Evolutionary conservation across 2,888 invertebrate species (phyloP).

Genomic region (Fragum fragum): DNA sequence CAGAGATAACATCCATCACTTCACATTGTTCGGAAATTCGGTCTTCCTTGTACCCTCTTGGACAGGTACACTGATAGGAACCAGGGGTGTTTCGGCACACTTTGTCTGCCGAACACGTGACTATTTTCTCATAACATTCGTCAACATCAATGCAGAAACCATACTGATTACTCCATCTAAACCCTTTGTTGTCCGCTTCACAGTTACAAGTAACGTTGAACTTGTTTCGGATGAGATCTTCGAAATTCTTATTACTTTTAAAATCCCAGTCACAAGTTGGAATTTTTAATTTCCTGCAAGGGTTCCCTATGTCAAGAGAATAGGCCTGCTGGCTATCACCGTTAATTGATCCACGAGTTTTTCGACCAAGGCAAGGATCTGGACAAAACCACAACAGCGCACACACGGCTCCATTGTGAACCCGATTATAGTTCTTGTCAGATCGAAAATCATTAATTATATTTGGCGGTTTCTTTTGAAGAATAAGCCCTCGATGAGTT

Average conservation of each 20-base stretch:
- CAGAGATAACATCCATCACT: slow-evolving; percentile 29
- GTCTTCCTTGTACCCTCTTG: slow-evolving; percentile 66
- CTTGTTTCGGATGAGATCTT: slow-evolving; percentile 76
- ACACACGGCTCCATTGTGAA: slow-evolving; percentile 71
- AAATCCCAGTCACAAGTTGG: slow-evolving; percentile 57
- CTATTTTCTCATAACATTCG: slow-evolving; percentile 70
- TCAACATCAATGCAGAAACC: slow-evolving; percentile 77
- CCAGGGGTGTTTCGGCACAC: slow-evolving; percentile 75
- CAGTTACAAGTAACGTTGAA: slow-evolving; percentile 81
- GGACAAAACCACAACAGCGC: slow-evolving; percentile 82
- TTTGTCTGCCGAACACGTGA: slow-evolving; percentile 56
- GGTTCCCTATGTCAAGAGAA: slow-evolving; percentile 64
- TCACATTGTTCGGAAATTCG: slow-evolving; percentile 56
- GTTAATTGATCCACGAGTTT: slow-evolving; percentile 60
- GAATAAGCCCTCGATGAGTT: slow-evolving; percentile 14
- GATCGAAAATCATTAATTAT: slow-evolving; percentile 51
- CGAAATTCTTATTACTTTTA: slow-evolving; percentile 73
- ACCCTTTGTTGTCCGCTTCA: slow-evolving; percentile 65
- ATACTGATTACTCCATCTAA: slow-evolving; percentile 73
- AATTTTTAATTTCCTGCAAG: slow-evolving; percentile 68
- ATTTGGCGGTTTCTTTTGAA: slow-evolving; percentile 7
- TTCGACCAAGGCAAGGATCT: slow-evolving; percentile 78
- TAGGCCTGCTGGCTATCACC: background rate
- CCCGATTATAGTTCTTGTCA: slow-evolving; percentile 16
- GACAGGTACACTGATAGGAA: slow-evolving; percentile 73